Evolutionary conservation across 2,113 vertebrate species (phyloP).

Genomic region (Baryphthengus martii): DNA sequence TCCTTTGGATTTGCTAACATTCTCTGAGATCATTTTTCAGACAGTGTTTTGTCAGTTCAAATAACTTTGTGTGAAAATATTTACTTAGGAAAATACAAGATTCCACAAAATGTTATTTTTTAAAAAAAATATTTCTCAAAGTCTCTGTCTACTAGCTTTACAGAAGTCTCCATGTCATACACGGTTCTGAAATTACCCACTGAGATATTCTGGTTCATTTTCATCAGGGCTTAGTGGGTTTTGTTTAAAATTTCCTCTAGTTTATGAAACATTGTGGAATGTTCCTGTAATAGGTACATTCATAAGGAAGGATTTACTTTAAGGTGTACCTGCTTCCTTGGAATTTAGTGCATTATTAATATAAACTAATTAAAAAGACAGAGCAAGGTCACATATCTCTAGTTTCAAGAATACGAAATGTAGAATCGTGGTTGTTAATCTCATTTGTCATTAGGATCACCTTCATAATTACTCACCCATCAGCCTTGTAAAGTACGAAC

Average conservation of each 20-base stretch:
- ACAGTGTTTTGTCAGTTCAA: neutral
- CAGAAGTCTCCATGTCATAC: neutral
- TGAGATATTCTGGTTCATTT: neutral
- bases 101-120: neutral
- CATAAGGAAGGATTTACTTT: neutral
- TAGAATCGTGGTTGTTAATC: neutral
- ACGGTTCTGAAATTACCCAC: neutral
- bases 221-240: neutral
- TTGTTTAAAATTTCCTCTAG: neutral
- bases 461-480: neutral
- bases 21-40: neutral
- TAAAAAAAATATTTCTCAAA: neutral
- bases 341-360: neutral
- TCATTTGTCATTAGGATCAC: neutral
- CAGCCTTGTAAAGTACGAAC: neutral
- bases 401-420: neutral
- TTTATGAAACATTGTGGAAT: neutral
- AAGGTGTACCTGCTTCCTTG: neutral
- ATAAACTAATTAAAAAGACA: neutral
- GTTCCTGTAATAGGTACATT: neutral
- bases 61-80: neutral
- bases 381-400: neutral
- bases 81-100: neutral
- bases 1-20: neutral
- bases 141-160: neutral